Base-by-base conservation (phyloP, 1,140 invertebrate species). In the Sycobia sp. region DNA sequence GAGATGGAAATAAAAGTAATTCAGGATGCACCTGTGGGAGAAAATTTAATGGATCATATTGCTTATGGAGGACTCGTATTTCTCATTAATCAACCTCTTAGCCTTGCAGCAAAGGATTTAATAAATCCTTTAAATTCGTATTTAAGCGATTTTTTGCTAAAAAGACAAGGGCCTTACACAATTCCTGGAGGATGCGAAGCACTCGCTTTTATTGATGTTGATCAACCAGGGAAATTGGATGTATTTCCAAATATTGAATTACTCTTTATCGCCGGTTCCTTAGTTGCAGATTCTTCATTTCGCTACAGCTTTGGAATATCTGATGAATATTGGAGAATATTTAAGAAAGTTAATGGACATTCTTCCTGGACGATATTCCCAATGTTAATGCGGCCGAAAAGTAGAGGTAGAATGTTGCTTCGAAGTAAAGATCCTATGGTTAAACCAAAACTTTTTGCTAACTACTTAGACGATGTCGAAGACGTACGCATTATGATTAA, bases 41-140 rank as follows among this genome's bases (percentile, higher is more conserved):
- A n/a, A n/a, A n/a, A n/a, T n/a, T n/a, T n/a, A n/a, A 0, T 91
- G 71, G 91, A 92, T 75, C 91, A 93, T 67, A 84, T 91, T 18
- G 89, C 87, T 0, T 85, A 89, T 43, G 86, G 86, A 20, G 87
- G 86, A 3, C 77, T 91, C 50, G 86, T 86, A 0, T 91, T 90
- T 69, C 76, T 87, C 25, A 84, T 90, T 0, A 89, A 91, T 65
- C 82, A 86, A 38, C 85, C 82, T 1, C 80, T 85, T 1, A 83
- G 85, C 3, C 81, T 87, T 4, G 76, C 86, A 0, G 78, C 71
- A 4, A 81, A 78, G 1, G 84, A 84, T 73, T 84, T 86, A 8
- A 51, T 72, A n/a, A 82, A 84, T 50, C 82, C 86, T 3, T 68
- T 86, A 2, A 76, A 85, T 4, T 89, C 88, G 65, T 67, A 88